Percentiles rank a stretch among this genome's conserved stretches.
phyloP scores from a whole-genome alignment of 2,888 invertebrate species.

The Yponomeuta plumbellus region DNA sequence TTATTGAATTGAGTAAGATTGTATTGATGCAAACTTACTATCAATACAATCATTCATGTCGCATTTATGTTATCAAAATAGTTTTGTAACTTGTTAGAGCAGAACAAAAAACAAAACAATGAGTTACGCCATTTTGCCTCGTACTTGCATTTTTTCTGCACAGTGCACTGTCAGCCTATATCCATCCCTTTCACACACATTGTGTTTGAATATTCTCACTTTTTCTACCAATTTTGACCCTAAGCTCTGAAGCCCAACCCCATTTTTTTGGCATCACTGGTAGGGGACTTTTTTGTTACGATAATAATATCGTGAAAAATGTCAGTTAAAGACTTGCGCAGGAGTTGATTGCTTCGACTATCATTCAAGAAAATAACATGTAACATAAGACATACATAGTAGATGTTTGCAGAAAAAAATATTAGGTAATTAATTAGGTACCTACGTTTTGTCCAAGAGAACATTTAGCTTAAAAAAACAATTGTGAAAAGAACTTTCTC shows the following conservation, averaged over 20 bases:
- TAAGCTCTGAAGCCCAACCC: slow-evolving; percentile 36
- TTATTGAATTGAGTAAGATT: too few relatives aligned
- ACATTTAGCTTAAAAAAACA: too few relatives aligned
- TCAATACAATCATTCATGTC: too few relatives aligned
- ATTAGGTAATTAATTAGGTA: too few relatives aligned
- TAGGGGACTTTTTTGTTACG: slow-evolving; percentile 31
- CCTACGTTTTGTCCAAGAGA: too few relatives aligned
- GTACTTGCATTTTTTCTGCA: background rate
- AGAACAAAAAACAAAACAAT: background rate
- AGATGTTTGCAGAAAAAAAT: too few relatives aligned
- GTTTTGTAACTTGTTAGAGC: too few relatives aligned
- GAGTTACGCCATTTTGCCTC: slow-evolving; percentile 20
- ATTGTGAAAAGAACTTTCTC: too few relatives aligned
- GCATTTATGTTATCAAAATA: too few relatives aligned
- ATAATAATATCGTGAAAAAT: slow-evolving; percentile 20
- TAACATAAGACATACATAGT: too few relatives aligned
- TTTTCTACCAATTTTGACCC: slow-evolving; percentile 27
- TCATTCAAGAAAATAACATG: background rate
- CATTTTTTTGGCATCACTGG: slow-evolving; percentile 34
- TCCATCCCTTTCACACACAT: slow-evolving; percentile 29
- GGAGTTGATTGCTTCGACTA: slow-evolving; percentile 27
- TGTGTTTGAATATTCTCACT: slow-evolving; percentile 27
- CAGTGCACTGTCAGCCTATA: slow-evolving; percentile 19
- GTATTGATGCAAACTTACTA: too few relatives aligned
- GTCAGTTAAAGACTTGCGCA: slow-evolving; percentile 31